Base-by-base conservation (phyloP, 2,888 invertebrate genomes). In the Trichogramma evanescens region DNA sequence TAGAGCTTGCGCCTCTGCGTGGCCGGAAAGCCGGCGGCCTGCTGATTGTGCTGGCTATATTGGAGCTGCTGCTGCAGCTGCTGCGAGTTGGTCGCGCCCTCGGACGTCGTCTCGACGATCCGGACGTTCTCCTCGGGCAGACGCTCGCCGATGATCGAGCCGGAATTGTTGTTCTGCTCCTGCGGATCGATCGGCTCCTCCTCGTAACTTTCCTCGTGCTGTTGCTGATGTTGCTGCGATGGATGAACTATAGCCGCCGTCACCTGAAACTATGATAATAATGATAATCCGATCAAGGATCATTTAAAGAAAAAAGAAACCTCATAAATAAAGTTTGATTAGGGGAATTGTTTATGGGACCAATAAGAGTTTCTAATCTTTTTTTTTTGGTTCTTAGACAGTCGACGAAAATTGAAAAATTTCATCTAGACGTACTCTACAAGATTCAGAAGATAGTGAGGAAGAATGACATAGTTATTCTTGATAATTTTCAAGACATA, bases 51-150 rank as follows among this genome's bases (percentile, higher is more conserved):
- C 45, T 72, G 73, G 54, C 72, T 72, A 50, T 74, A 74, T 8
- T 72, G 72, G 42, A 73, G 71, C 54, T 74, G 70, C 26, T 26
- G 26, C 3, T 26, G 26, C 26, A 26, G 26, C 26, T 26, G 26
- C 26, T 26, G 26, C 26, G 26, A 26, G 26, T 26, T 26, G 26
- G 26, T 26, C 26, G 26, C 26, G 4, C 71, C 59, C 66, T 80
- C 82, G 64, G 89, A 89, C 65, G 87, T 83, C 5, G 91, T 91
- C 78, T 92, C 92, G 6, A 91, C 86, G 60, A 92, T 91, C 2
- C 91, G 88, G 6, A 92, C 91, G 73, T 92, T 90, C 75, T 91
- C 92, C 71, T 90, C 89, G 2, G 92, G 92, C 48, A 91, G 80
- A 63, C 88, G 82, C 78, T 92, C 91, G 6, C 76, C 75, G 5